Base-by-base conservation (phyloP, 1,140 invertebrate genomes). In the Pollicipes pollicipes region DNA sequence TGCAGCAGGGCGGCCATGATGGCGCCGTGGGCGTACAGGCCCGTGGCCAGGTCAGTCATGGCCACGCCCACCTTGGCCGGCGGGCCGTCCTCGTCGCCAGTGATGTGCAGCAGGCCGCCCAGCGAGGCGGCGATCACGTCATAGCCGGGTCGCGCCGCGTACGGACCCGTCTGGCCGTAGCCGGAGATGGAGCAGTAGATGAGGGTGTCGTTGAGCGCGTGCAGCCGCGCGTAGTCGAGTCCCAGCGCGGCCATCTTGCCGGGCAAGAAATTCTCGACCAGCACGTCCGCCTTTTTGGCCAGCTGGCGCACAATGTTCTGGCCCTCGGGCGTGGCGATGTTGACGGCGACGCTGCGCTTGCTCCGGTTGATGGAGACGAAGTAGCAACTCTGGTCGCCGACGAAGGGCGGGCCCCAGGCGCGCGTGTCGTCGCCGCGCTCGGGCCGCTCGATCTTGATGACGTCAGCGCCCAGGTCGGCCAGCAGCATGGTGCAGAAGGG, bases 161-260 rank as follows among this genome's bases (percentile, higher is more conserved):
- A 97, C 0, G 93, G 93, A 1, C 95, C 95, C 68, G 83, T 82
- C 0, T 85, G 83, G 0, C 96, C 96, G 81, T 90, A 98, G 0
- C 95, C 96, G 72, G 91, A 93, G 58, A 98, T 85, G 0, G 95
- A 94, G 82, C 93, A 96, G 77, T 98, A 98, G 71, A 99, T 88
- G 21, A 98, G 82, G 66, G 85, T 82, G 0, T 93, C 90, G 72
- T 90, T 88, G 16, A 90, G 76, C 70, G 81, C 76, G 26, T 83
- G 84, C 30, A 98, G 75, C 26, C 87, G 80, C 10, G 90, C 80
- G 79, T 95, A 98, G 30, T 89, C 91, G 68, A 98, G 79, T 10
- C 86, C 86, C 69, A 92, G 82, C 71, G 86, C 79, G 30, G 86
- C 83, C 72, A 98, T 78, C 76, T 93, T 93, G 0, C 93, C 94